phyloP scores from a whole-genome alignment of 2,888 invertebrate genomes.

The Willowsia nigromaculata region DNA sequence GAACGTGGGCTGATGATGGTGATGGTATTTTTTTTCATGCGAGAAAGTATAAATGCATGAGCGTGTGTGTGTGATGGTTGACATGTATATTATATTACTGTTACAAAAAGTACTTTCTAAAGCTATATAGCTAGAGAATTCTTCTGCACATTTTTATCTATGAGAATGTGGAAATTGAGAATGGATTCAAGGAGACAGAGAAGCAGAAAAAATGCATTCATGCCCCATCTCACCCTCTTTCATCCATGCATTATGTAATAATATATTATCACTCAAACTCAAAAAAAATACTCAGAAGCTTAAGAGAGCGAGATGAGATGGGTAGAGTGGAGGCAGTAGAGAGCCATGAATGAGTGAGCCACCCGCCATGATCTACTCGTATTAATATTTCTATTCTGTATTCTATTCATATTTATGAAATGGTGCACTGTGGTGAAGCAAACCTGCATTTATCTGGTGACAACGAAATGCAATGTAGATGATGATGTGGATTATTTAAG shows the following conservation, averaged over 20 bases:
- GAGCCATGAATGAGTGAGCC: constrained; percentile 31
- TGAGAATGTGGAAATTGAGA: not conserved
- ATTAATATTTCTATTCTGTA: constrained; percentile 38
- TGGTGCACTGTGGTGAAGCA: not conserved
- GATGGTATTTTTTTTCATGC: not conserved
- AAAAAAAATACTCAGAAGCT: constrained; percentile 22
- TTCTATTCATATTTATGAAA: not conserved
- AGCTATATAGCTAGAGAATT: not conserved
- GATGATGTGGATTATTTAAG: not conserved
- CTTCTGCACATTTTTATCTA: not conserved
- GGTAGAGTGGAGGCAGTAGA: not conserved
- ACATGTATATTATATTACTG: not conserved
- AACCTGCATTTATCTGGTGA: not conserved
- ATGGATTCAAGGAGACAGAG: not conserved
- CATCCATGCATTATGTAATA: constrained; percentile 72
- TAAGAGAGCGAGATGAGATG: not conserved
- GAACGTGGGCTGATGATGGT: not conserved
- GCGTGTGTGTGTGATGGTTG: not conserved
- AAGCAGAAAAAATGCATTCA: constrained; percentile 61
- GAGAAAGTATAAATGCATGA: not conserved
- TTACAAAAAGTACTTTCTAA: not conserved
- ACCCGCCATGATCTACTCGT: constrained; percentile 44
- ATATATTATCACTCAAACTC: constrained; percentile 68
- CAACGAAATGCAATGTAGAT: not conserved
- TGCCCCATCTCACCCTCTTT: constrained; percentile 74